A percentile compares a stretch with the other conserved stretches of the same genome.
These are phyloP conservation scores for Periplaneta americana DNA, from an alignment of 1,140 invertebrate species.

Conservation along the genomic window DNA sequence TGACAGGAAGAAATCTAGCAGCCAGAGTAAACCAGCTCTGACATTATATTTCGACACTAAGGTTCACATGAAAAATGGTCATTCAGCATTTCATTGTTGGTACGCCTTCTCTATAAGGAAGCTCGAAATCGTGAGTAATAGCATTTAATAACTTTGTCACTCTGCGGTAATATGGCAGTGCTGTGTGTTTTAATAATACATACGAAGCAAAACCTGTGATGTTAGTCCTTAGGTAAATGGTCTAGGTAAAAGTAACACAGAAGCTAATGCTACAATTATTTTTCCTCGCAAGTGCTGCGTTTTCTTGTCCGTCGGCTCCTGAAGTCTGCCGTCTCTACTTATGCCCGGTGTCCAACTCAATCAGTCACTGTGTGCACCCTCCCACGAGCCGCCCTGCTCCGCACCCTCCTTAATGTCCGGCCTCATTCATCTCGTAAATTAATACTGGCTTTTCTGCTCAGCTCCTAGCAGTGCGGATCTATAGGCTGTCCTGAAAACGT, in stretches of 20 bases:
- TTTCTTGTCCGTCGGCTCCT: neutral
- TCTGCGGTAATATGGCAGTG: too few species aligned
- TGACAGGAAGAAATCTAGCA: too few species aligned
- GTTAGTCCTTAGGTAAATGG: neutral
- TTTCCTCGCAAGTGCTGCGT: neutral
- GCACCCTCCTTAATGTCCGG: neutral
- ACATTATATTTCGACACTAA: too few species aligned
- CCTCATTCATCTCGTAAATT: slow-evolving; percentile 11
- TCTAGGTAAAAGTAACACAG: too few species aligned
- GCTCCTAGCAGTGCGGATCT: neutral
- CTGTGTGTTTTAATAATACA: too few species aligned
- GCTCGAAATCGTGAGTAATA: too few species aligned
- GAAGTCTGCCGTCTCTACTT: neutral
- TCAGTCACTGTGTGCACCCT: neutral
- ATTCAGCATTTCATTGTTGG: too few species aligned
- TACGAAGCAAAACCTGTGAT: too few species aligned
- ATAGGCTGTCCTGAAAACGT: neutral
- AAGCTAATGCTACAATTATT: neutral
- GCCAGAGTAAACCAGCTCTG: too few species aligned
- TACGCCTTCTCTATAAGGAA: too few species aligned
- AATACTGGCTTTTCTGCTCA: slow-evolving; percentile 8
- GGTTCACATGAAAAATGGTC: too few species aligned
- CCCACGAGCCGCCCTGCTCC: neutral
- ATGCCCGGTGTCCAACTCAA: neutral
- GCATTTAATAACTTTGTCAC: too few species aligned